Conservation (phyloP, 2,113 vertebrate genomes). For the Phalacrocorax aristotelis region DNA sequence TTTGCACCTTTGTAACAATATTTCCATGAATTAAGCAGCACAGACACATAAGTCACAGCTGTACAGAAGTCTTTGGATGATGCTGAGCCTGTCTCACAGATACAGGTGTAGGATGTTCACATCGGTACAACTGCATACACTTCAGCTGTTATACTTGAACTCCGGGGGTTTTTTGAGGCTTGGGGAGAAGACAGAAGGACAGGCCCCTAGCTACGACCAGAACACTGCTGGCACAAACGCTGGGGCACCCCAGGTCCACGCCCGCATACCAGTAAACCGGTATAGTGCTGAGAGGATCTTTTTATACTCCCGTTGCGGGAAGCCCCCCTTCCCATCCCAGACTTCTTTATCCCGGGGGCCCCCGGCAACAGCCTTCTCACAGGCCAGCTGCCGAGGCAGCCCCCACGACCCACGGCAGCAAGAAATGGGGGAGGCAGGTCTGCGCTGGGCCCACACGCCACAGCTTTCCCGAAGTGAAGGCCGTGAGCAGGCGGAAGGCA, state of each 20-base stretch:
- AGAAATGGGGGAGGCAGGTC: no score
- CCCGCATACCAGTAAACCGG: fast-evolving
- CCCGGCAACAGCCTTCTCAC: neutral
- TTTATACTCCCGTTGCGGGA: fast-evolving
- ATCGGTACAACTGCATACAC: fast-evolving
- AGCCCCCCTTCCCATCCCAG: neutral
- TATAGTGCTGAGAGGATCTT: fast-evolving
- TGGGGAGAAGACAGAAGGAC: no score
- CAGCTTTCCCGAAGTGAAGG: fast-evolving
- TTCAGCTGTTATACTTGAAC: fast-evolving
- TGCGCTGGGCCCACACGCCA: neutral
- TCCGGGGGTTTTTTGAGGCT: fast-evolving
- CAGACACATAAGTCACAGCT: neutral
- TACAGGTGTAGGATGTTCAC: fast-evolving
- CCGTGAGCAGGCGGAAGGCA: neutral
- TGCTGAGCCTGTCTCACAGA: fast-evolving
- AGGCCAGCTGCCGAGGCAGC: neutral
- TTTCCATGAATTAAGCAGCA: neutral
- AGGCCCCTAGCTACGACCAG: fast-evolving
- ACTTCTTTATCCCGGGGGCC: fast-evolving
- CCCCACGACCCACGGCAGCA: no score
- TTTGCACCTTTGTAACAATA: neutral
- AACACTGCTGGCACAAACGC: no score
- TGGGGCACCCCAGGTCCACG: neutral
- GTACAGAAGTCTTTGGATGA: fast-evolving